Percentiles rank a stretch among this genome's conserved stretches.
These are phyloP conservation scores for Lordiphosa clarofinis DNA, from an alignment of 1,140 invertebrate species.

Conservation along the genomic window DNA sequence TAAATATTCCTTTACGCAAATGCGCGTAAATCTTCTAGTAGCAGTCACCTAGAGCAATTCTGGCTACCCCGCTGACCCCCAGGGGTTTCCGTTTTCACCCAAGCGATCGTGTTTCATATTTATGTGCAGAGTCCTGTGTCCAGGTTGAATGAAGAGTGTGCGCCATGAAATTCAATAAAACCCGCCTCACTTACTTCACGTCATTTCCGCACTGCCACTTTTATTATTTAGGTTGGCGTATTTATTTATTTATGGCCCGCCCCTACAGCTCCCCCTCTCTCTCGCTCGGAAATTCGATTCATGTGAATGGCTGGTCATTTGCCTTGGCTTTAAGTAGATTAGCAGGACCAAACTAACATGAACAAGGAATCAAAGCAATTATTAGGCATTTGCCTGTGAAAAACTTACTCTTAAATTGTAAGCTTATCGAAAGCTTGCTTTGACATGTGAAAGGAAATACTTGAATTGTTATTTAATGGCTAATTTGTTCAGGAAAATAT, in stretches of 20 bases:
- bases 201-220: constrained; percentile 48
- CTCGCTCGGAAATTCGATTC: constrained; percentile 3
- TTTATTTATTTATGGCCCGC: constrained; percentile 38
- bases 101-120: constrained; percentile 62
- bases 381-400: too few species aligned
- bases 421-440: too few species aligned
- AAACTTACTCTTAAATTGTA: too few species aligned
- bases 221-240: constrained; percentile 39
- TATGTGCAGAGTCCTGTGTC: constrained; percentile 33
- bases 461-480: too few species aligned
- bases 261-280: background rate
- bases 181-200: constrained; percentile 44
- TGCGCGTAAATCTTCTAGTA: constrained; percentile 65
- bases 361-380: too few species aligned
- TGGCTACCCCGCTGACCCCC: constrained; percentile 16
- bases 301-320: constrained; percentile 32
- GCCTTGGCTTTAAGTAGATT: constrained; percentile 8
- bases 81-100: constrained; percentile 5
- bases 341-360: background rate
- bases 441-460: too few species aligned
- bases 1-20: constrained; percentile 71
- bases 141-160: background rate
- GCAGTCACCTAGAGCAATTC: constrained; percentile 2
- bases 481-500: too few species aligned
- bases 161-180: constrained; percentile 58